A percentile compares a stretch with the other conserved stretches of the same genome.
Evolutionary conservation across 2,888 invertebrate species (phyloP).

Genomic region (Pedicia rivosa): DNA sequence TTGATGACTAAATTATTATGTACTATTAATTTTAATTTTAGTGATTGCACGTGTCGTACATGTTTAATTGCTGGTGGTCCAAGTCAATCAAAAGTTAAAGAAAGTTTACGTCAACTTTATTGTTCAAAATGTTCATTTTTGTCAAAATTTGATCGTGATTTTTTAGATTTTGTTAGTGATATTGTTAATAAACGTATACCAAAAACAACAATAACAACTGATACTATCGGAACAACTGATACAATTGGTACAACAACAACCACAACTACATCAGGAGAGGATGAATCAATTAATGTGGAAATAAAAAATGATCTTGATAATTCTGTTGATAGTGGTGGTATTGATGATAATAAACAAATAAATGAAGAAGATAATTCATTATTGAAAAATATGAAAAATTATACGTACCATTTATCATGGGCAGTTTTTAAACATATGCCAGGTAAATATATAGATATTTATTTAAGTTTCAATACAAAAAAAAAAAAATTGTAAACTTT

Average conservation of each 20-base stretch:
- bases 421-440: slow-evolving; percentile 28
- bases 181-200: slow-evolving; percentile 5
- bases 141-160: slow-evolving; percentile 21
- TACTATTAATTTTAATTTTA: slow-evolving; percentile 13
- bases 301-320: slow-evolving; percentile 27
- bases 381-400: too few species aligned
- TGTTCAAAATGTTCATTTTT: slow-evolving; percentile 26
- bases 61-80: slow-evolving; percentile 28
- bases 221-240: too few species aligned
- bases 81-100: slow-evolving; percentile 18
- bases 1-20: too few species aligned
- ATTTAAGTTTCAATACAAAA: background rate
- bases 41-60: slow-evolving; percentile 28
- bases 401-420: slow-evolving; percentile 30
- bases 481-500: background rate
- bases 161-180: slow-evolving; percentile 7
- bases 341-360: too few species aligned
- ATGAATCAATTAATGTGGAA: background rate
- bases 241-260: background rate
- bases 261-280: background rate
- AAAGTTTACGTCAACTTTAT: slow-evolving; percentile 21
- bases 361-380: too few species aligned
- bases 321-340: slow-evolving; percentile 25
- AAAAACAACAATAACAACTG: slow-evolving; percentile 3
- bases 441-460: slow-evolving; percentile 13